Base-by-base conservation (phyloP, 1,140 invertebrate species). In the Drosophila ambigua region DNA sequence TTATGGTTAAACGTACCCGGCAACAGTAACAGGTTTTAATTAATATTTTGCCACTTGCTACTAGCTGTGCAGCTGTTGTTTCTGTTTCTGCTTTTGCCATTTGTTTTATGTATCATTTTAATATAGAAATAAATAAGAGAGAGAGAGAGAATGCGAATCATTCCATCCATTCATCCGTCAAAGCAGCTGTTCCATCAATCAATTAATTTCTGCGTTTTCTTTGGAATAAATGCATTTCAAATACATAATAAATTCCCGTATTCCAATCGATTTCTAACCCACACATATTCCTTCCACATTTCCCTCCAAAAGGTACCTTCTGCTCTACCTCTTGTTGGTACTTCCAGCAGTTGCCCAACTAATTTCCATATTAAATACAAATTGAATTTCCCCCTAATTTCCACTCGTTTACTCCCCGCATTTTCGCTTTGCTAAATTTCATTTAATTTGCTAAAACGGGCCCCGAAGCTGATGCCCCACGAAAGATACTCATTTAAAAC, bases 21-120 rank as follows among this genome's bases (percentile, higher is more conserved):
- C 66, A 68, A 50, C 11, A 13, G 11, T 4, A 39, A 28, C 5
- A 4, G 67, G 50, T 58, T 71, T 71, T 71, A 71, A 71, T 71
- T 71, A 69, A 71, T 71, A 58, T 69, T 58, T 43, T 13, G 11
- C 35, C 28, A 31, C n/a, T 31, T 9, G 31, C 35, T 39, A 16
- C 16, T 16, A 16, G 1, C 35, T 13, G 4, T 39, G 1, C 6
- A 7, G 0, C 7, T 6, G 7, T 6, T 28, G 43, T 1, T 9
- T 1, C 13, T 16, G 9, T 5, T 44, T 16, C 13, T 44, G 43
- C 5, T 44, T 69, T 48, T n/a, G 51, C 24, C 51, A 57, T 69
- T 67, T 57, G 24, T 57, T 55, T 68, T 69, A 35, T 58, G 31
- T 58, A 28, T 41, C 23, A 58, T 58, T 65, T 28, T 28, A 1